Evolutionary conservation across 2,113 vertebrate genomes (phyloP).

Genomic region (Epinephelus moara): DNA sequence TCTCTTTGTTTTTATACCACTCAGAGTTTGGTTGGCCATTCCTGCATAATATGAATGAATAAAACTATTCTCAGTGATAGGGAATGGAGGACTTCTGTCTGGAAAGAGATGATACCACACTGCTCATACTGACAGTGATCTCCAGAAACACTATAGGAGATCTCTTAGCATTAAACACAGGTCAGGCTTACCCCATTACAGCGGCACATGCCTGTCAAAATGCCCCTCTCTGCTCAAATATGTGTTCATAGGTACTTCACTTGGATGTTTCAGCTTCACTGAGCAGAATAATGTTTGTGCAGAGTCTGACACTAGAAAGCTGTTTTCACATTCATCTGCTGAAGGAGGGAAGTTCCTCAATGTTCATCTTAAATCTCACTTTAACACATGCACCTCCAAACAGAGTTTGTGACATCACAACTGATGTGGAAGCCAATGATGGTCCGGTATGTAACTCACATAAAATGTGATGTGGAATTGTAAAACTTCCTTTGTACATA

Average conservation of each 20-base stretch:
- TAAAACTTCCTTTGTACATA: background rate
- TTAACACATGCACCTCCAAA: background rate
- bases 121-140: background rate
- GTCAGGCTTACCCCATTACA: background rate
- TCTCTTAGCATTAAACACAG: background rate
- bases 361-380: background rate
- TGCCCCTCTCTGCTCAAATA: background rate
- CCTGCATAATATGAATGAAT: conserved; percentile 20
- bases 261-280: too few species aligned
- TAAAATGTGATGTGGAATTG: background rate
- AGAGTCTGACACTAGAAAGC: background rate
- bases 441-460: background rate
- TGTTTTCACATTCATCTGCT: background rate
- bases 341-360: background rate
- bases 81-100: background rate
- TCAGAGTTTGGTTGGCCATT: background rate
- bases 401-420: background rate
- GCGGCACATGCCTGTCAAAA: background rate
- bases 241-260: background rate
- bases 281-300: background rate
- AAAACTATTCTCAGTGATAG: background rate
- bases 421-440: background rate
- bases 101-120: background rate
- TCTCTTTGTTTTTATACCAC: conserved; percentile 1
- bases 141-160: background rate